phyloP scores from a whole-genome alignment of 2,888 invertebrate species.

The Pollenia angustigena region DNA sequence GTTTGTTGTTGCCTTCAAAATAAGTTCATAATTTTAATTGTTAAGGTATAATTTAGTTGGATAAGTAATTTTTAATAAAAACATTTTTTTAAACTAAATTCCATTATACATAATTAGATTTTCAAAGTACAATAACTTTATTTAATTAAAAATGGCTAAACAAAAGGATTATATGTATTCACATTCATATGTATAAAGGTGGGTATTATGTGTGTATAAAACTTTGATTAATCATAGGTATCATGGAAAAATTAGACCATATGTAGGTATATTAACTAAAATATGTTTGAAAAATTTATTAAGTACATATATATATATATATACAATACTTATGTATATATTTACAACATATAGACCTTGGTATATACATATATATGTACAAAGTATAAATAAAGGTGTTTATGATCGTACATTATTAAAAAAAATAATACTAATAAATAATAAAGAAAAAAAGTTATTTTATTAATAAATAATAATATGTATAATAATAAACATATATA shows the following conservation, averaged over 20 bases:
- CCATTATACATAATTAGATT: too few species aligned
- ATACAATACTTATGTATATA: not conserved
- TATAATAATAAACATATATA: not conserved
- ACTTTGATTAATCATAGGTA: not conserved
- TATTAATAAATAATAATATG: not conserved
- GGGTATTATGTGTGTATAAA: too few species aligned
- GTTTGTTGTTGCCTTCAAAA: not conserved
- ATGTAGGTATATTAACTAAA: not conserved
- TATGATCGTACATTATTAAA: not conserved
- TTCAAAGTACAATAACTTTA: too few species aligned
- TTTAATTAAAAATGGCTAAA: too few species aligned
- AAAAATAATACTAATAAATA: too few species aligned
- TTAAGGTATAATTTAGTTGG: not conserved
- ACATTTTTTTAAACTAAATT: too few species aligned
- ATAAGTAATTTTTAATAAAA: too few species aligned
- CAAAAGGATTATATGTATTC: too few species aligned
- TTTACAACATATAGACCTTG: not conserved
- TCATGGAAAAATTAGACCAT: too few species aligned
- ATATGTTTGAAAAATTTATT: conserved; percentile 16
- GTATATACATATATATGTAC: not conserved
- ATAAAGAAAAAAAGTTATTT: too few species aligned
- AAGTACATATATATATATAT: not conserved
- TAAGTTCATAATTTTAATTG: conserved; percentile 14
- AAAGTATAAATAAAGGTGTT: not conserved
- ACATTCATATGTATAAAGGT: too few species aligned